phyloP scores from a whole-genome alignment of 1,140 invertebrate species.

The Drosophila miranda region DNA sequence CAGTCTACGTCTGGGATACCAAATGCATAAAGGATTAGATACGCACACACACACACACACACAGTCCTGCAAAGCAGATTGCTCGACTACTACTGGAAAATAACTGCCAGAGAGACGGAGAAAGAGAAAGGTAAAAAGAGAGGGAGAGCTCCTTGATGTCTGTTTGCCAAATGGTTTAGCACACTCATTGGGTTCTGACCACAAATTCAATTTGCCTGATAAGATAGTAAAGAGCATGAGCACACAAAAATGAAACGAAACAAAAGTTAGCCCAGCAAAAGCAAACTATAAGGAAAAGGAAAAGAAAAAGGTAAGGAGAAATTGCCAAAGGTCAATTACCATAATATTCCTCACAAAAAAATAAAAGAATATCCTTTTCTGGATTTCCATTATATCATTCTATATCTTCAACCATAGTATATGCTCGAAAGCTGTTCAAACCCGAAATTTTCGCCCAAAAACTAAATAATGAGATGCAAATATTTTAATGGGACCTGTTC shows the following conservation, averaged over 20 bases:
- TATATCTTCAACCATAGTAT: background rate
- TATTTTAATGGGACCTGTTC: conserved; percentile 64
- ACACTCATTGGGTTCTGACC: conserved; percentile 70
- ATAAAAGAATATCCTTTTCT: background rate
- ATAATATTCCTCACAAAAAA: conserved; percentile 20
- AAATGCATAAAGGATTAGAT: conserved; percentile 75
- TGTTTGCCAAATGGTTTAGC: conserved; percentile 74
- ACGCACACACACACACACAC: conserved; percentile 30
- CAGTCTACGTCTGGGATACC: conserved; percentile 60
- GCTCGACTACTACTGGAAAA: conserved; percentile 42
- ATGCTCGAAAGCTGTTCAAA: background rate
- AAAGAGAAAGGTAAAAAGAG: conserved; percentile 1
- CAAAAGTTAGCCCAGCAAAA: conserved; percentile 33
- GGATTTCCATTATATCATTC: conserved; percentile 6
- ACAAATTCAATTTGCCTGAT: conserved; percentile 73
- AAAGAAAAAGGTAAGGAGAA: background rate
- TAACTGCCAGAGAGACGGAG: conserved; percentile 16
- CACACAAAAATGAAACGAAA: conserved; percentile 42
- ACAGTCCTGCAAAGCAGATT: conserved; percentile 32
- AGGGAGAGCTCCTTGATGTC: conserved; percentile 41
- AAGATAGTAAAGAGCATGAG: conserved; percentile 40
- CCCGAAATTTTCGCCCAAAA: conserved; percentile 11
- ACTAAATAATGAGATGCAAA: conserved; percentile 78
- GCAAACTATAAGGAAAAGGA: conserved; percentile 1
- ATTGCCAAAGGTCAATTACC: conserved; percentile 48